These are phyloP conservation scores for Drosophila picticornis DNA, from an alignment of 2,888 invertebrate genomes.

Conservation along the genomic window DNA sequence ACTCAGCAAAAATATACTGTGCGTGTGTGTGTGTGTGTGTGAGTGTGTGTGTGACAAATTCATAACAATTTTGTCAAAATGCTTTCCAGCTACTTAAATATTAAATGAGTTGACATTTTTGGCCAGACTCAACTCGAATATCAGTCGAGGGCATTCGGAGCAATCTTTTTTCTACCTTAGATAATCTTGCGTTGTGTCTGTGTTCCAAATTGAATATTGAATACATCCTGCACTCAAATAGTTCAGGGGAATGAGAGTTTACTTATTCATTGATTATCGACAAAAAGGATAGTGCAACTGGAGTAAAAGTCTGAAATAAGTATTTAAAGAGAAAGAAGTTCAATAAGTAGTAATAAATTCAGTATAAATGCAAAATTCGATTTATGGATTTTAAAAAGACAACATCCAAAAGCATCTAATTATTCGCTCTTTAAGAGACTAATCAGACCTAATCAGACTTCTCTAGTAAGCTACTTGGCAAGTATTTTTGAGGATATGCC, in stretches of 20 bases:
- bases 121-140: conserved; percentile 47
- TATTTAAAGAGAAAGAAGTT: not conserved
- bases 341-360: not conserved
- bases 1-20: conserved; percentile 45
- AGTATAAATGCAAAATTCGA: not conserved
- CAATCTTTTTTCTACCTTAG: not conserved
- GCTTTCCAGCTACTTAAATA: conserved; percentile 72
- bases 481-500: not conserved
- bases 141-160: conserved; percentile 27
- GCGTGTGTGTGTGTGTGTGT: conserved; percentile 12
- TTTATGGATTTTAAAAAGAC: not conserved
- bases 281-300: not conserved
- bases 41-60: conserved; percentile 63
- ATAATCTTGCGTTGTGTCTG: conserved; percentile 1
- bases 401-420: not conserved
- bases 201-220: not conserved
- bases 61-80: conserved; percentile 79
- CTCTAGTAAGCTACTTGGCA: not conserved
- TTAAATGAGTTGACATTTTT: conserved; percentile 70
- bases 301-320: not conserved
- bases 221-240: no score
- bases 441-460: not conserved
- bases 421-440: not conserved
- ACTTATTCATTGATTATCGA: not conserved
- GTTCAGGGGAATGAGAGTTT: not conserved